Conservation (phyloP, 1,140 invertebrate species). For the Drosophila mayri region DNA sequence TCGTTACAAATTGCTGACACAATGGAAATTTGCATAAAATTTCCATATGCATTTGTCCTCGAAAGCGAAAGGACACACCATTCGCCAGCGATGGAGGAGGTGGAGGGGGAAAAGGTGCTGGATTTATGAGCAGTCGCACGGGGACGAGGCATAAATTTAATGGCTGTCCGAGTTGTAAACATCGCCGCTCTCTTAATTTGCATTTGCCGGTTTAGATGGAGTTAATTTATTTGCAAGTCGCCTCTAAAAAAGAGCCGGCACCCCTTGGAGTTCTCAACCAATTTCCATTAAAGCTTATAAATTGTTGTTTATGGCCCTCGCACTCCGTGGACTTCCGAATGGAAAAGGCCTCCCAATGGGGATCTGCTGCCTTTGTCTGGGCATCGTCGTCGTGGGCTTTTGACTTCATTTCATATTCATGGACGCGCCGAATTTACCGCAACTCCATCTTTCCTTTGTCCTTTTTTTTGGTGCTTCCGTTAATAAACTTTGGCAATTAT, state of each 20-base stretch:
- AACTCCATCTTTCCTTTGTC: conserved; percentile 48
- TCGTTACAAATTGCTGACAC: conserved; percentile 78
- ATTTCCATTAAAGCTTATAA: conserved; percentile 81
- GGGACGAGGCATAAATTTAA: conserved; percentile 47
- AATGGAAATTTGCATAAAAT: conserved; percentile 79
- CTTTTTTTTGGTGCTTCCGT: conserved; percentile 48
- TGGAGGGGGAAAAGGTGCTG: conserved; percentile 21
- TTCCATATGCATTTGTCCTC: conserved; percentile 70
- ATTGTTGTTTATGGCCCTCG: conserved; percentile 75
- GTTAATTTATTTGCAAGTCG: conserved; percentile 70
- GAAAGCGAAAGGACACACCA: conserved; percentile 54
- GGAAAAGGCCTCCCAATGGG: conserved; percentile 13
- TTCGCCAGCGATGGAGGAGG: conserved; percentile 35
- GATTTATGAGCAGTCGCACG: conserved; percentile 62
- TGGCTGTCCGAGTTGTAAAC: conserved; percentile 63
- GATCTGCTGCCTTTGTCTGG: conserved; percentile 12
- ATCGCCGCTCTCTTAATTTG: conserved; percentile 56
- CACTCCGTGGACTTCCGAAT: conserved; percentile 9
- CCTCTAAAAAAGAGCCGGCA: background rate
- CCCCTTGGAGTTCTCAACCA: conserved; percentile 55
- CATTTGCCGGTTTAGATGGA: conserved; percentile 36
- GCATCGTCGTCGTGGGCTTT: conserved; percentile 24
- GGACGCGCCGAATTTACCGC: conserved; percentile 58
- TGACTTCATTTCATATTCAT: conserved; percentile 77
- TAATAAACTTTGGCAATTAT: conserved; percentile 82